Evolutionary conservation across 2,888 invertebrate species (phyloP).

Genomic region (Phyllotreta cruciferae): DNA sequence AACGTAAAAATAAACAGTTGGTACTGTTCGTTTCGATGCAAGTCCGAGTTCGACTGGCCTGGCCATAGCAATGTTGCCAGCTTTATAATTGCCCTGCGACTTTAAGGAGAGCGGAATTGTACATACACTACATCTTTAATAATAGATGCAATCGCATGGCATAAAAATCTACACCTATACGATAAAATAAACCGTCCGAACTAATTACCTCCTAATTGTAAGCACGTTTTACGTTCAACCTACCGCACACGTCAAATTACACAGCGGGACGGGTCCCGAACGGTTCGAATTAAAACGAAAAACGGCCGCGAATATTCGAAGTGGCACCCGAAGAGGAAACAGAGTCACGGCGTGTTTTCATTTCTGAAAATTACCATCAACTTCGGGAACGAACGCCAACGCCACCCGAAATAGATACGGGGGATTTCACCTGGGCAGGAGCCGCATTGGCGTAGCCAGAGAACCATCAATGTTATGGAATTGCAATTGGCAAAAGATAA

Average conservation of each 20-base stretch:
- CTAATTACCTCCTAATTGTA: constrained; percentile 10
- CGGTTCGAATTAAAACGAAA: constrained; percentile 29
- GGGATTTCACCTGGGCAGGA: neutral
- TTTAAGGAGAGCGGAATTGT: no score
- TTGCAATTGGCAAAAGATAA: no score
- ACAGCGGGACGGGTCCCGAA: neutral
- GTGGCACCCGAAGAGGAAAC: constrained; percentile 28
- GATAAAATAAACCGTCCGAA: neutral
- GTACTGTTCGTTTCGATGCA: no score
- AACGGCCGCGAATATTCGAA: constrained; percentile 17
- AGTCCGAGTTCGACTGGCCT: no score
- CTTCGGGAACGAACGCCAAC: constrained; percentile 21
- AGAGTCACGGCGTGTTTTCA: constrained; percentile 26
- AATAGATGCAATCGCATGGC: no score
- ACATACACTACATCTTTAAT: no score
- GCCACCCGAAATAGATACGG: neutral
- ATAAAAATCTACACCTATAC: no score
- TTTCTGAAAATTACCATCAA: constrained; percentile 28
- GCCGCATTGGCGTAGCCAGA: neutral
- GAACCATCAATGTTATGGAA: no score
- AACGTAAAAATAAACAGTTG: no score
- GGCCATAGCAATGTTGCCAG: no score
- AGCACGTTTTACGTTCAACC: neutral
- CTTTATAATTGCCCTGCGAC: no score
- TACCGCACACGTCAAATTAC: constrained; percentile 9